These are phyloP conservation scores for Macrosoma leucophasiata DNA, from an alignment of 2,888 invertebrate species.

Conservation along the genomic window DNA sequence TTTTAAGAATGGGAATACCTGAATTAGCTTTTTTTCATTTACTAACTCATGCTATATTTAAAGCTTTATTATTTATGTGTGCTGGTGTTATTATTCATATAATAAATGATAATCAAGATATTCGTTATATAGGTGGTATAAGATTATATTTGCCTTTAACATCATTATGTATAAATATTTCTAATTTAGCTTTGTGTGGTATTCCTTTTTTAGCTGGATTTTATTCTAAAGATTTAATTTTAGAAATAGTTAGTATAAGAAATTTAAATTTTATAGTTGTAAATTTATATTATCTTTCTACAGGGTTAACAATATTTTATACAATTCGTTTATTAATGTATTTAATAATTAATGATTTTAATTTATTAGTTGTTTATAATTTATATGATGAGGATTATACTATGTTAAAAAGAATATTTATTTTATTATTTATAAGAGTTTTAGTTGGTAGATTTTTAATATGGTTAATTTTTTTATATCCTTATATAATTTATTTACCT, in stretches of 20 bases:
- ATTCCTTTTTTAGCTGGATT: conserved; percentile 79
- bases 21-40: conserved; percentile 82
- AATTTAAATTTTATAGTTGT: conserved; percentile 72
- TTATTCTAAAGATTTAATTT: conserved; percentile 80
- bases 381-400: conserved; percentile 64
- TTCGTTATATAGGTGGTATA: conserved; percentile 76
- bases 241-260: conserved; percentile 71
- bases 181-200: conserved; percentile 78
- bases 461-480: conserved; percentile 72
- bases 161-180: conserved; percentile 71
- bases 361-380: conserved; percentile 62
- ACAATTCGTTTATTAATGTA: conserved; percentile 74
- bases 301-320: conserved; percentile 75
- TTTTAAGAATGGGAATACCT: conserved; percentile 71
- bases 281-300: conserved; percentile 73
- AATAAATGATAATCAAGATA: conserved; percentile 79
- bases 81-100: conserved; percentile 81
- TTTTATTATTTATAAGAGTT: conserved; percentile 69
- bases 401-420: conserved; percentile 65
- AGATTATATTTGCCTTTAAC: conserved; percentile 67
- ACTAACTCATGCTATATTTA: conserved; percentile 84
- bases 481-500: conserved; percentile 72
- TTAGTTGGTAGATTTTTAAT: conserved; percentile 71
- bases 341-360: conserved; percentile 64
- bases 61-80: conserved; percentile 83